Percentiles rank a stretch among this genome's conserved stretches.
Conservation (phyloP, 2,113 vertebrate species). For the Setophaga coronata region DNA sequence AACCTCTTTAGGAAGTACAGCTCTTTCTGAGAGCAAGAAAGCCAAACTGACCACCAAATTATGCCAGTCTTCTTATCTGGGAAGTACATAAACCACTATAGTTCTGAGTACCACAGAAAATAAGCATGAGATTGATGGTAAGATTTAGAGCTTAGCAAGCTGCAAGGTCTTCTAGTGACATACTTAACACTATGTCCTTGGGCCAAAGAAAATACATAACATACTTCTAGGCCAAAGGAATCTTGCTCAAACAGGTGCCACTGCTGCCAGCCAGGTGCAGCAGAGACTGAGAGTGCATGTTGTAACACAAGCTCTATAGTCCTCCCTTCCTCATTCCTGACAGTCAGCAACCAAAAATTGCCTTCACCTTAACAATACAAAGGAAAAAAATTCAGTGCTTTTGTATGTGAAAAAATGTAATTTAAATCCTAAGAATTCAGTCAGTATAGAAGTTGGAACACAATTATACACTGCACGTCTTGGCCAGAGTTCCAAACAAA, state of each 20-base stretch:
- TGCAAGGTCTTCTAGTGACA: not conserved
- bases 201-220: not conserved
- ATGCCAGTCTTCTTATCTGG: not conserved
- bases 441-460: not conserved
- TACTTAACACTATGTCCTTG: not conserved
- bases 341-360: constrained; percentile 2
- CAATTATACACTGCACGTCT: not conserved
- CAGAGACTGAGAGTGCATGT: not conserved
- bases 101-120: not conserved
- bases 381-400: not conserved
- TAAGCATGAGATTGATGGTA: not conserved
- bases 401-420: not conserved
- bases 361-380: not conserved
- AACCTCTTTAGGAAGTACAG: not conserved
- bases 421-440: constrained; percentile 1
- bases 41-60: not conserved
- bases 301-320: not conserved
- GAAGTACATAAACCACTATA: not conserved
- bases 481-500: constrained; percentile 23
- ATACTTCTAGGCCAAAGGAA: not conserved
- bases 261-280: not conserved
- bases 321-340: not conserved
- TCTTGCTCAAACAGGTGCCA: not conserved
- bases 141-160: not conserved
- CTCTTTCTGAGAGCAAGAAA: not conserved